phyloP scores from a whole-genome alignment of 2,113 vertebrate species.

The Panthera uncia region DNA sequence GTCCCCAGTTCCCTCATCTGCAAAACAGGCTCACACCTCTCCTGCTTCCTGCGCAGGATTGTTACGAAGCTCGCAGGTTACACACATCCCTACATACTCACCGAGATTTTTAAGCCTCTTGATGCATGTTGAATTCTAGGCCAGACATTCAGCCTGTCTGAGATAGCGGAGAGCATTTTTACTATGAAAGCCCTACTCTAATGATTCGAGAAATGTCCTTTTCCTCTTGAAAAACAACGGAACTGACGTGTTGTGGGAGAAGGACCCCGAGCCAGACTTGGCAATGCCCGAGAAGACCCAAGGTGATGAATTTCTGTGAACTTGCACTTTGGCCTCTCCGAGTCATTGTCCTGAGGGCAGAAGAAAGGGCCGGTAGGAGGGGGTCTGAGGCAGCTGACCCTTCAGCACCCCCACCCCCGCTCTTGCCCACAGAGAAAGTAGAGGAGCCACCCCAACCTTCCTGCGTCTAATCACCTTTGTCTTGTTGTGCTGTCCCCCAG shows the following conservation, averaged over 20 bases:
- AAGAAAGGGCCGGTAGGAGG: background rate
- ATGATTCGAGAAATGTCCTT: background rate
- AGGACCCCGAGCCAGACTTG: background rate
- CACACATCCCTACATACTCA: background rate
- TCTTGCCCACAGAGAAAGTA: background rate
- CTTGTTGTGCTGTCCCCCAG: background rate
- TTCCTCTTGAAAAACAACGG: background rate
- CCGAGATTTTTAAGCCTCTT: background rate
- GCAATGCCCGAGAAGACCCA: background rate
- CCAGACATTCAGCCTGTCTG: background rate
- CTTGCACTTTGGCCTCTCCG: background rate
- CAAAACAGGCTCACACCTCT: background rate
- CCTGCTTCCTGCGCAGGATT: background rate
- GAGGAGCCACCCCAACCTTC: rapidly evolving
- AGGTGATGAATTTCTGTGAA: background rate
- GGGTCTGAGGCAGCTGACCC: background rate
- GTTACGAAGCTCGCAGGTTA: background rate
- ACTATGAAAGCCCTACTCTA: background rate
- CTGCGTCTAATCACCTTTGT: background rate
- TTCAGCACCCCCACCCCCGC: rapidly evolving
- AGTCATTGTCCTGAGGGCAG: background rate
- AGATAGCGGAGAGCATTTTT: background rate
- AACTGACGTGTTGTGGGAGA: background rate
- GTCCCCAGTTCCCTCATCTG: background rate
- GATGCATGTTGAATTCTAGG: background rate